These are phyloP conservation scores for Gymnogyps californianus DNA, from an alignment of 2,113 vertebrate genomes.

Conservation along the genomic window DNA sequence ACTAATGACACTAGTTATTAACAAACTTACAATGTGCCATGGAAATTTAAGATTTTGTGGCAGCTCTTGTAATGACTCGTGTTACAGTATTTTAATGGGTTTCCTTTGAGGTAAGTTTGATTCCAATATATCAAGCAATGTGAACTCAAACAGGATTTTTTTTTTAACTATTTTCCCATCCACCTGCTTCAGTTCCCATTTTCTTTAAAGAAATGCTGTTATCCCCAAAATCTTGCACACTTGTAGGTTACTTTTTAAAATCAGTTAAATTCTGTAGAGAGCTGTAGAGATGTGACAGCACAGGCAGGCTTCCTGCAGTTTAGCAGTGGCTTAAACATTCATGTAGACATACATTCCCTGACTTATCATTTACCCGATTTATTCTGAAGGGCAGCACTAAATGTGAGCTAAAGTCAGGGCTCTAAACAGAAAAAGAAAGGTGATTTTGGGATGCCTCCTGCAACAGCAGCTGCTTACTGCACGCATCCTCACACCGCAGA, in stretches of 20 bases:
- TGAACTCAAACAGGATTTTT: neutral
- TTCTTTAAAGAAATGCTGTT: neutral
- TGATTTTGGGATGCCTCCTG: neutral
- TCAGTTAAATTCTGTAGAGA: neutral
- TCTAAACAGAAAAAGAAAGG: neutral
- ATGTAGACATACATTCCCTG: neutral
- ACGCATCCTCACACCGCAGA: neutral
- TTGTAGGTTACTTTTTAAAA: neutral
- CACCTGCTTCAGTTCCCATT: conserved; percentile 14
- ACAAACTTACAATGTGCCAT: conserved; percentile 71
- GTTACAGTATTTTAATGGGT: conserved; percentile 78
- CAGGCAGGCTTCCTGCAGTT: neutral
- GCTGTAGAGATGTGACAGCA: neutral
- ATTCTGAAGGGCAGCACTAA: neutral
- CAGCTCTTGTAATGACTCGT: conserved; percentile 73
- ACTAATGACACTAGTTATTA: conserved; percentile 81
- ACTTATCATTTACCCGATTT: neutral
- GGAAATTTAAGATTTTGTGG: conserved; percentile 75
- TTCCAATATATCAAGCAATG: conserved; percentile 43
- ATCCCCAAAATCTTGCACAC: neutral
- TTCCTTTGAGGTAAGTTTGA: conserved; percentile 76
- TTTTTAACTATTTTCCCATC: neutral
- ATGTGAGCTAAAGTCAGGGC: neutral
- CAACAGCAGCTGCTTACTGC: neutral
- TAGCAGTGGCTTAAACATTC: neutral